A percentile compares a stretch with the other conserved stretches of the same genome.
phyloP scores from a whole-genome alignment of 2,113 vertebrate species.

The Hucho hucho region DNA sequence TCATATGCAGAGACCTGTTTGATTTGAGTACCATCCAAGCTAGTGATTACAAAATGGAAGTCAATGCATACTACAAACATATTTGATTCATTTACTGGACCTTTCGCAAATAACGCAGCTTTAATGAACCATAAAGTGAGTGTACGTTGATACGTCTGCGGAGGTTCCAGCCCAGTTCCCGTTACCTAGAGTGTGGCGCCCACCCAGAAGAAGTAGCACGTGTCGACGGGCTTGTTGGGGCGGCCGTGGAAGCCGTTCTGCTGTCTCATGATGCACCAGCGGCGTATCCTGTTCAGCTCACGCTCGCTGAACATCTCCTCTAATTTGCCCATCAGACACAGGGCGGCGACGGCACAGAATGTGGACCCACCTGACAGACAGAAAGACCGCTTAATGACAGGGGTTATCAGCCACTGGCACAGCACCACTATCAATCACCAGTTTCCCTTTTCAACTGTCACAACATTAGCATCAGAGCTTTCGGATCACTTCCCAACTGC shows the following conservation, averaged over 20 bases:
- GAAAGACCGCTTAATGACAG: neutral
- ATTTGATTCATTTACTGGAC: no score
- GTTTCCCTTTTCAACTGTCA: neutral
- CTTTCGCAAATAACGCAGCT: no score
- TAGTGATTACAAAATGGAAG: no score
- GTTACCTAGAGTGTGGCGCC: slow-evolving; percentile 93
- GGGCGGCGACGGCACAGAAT: slow-evolving; percentile 90
- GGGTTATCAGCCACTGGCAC: neutral
- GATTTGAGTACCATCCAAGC: no score
- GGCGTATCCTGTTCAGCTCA: slow-evolving; percentile 88
- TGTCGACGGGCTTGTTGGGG: slow-evolving; percentile 97
- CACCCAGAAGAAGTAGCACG: slow-evolving; percentile 98
- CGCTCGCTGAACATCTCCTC: slow-evolving; percentile 91
- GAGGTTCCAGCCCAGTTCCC: neutral
- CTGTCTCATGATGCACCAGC: slow-evolving; percentile 97
- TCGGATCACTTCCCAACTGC: neutral
- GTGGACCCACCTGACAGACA: slow-evolving; percentile 87
- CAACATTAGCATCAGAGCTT: no score
- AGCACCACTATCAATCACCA: neutral
- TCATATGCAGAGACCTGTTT: no score
- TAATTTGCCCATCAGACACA: slow-evolving; percentile 93
- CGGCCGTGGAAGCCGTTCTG: slow-evolving; percentile 94
- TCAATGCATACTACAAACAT: no score
- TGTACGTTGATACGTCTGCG: neutral
- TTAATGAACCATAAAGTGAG: no score